A percentile compares a stretch with the other conserved stretches of the same genome.
Conservation (phyloP, 2,797 vertebrate species). For the Ptychadena robeensis region DNA sequence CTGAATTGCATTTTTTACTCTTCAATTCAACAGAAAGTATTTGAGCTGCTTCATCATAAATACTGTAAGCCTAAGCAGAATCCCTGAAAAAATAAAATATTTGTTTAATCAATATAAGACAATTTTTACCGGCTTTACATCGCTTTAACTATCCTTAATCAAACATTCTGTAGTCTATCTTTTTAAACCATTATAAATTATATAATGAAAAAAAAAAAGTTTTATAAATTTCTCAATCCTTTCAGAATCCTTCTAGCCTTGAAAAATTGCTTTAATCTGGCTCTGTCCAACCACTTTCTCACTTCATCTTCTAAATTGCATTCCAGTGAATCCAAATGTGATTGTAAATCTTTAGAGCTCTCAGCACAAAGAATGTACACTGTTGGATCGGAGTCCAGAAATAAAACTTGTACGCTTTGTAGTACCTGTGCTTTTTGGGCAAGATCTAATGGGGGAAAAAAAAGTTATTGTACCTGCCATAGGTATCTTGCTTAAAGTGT, state of each 20-base stretch:
- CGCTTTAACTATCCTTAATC: slow-evolving; percentile 31
- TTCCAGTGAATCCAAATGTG: slow-evolving; percentile 56
- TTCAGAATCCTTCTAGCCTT: slow-evolving; percentile 50
- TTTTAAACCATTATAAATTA: slow-evolving; percentile 51
- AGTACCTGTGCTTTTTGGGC: slow-evolving; percentile 25
- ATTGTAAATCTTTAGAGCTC: slow-evolving; percentile 55
- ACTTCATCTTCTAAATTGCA: slow-evolving; percentile 59
- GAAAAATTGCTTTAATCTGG: slow-evolving; percentile 61
- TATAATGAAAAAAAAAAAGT: slow-evolving; percentile 41
- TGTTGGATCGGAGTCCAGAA: slow-evolving; percentile 31
- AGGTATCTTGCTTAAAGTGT: slow-evolving; percentile 34
- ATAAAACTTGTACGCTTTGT: slow-evolving; percentile 40
- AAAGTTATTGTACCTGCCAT: slow-evolving; percentile 37
- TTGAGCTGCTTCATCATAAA: not conserved
- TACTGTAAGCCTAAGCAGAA: not conserved
- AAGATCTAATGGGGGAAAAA: slow-evolving; percentile 20
- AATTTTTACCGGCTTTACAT: not conserved
- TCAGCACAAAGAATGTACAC: slow-evolving; percentile 42
- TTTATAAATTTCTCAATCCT: slow-evolving; percentile 47
- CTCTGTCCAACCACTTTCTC: slow-evolving; percentile 57
- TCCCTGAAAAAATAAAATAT: not conserved
- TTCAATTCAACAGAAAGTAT: not conserved
- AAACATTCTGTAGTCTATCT: slow-evolving; percentile 16
- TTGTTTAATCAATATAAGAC: not conserved
- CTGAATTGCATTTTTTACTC: no score